Base-by-base conservation (phyloP, 2,113 vertebrate species). In the Oreochromis niloticus region DNA sequence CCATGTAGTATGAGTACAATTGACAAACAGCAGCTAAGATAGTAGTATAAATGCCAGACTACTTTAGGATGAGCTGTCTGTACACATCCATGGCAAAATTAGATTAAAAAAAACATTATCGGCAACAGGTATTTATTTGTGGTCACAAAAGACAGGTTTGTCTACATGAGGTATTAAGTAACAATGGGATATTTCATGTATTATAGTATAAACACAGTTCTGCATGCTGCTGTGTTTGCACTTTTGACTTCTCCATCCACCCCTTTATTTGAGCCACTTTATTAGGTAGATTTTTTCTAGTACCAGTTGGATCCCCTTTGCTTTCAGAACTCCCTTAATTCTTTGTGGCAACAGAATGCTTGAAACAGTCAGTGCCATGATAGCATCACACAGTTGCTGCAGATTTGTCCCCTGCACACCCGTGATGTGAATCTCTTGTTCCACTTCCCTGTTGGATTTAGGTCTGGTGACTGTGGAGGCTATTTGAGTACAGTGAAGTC, bases 251-350 rank as follows among this genome's bases (percentile, higher is more conserved):
- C 78, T 48, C 66, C 80, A 85, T 81, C 36, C 79, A 59, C 61
- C 41, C 66, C 52, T 87, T 91, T 79, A 71, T 90, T 86, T 87
- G 87, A 87, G 6, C 14, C 41, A 48, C 22, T 73, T 73, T 48
- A 30, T 75, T 11, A 17, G 22, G 68, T 27, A 48, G 4, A 13
- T 22, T 39, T 68, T 27, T 11, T 48, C 41, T 48, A 2, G 14
- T 30, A 75, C 68, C 24, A 48, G 24, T 30, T 75, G 41, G 68
- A 73, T 46, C 2, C 22, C 41, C 13, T 73, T 46, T 10, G 13
- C 41, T 46, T 48, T 1, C 68, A 75, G 68, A 75, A 75, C 68
- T 75, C 9, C 4, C 14, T 73, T 27, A 30, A 71, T 71, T 16
- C 66, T 71, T 43, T 24, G 39, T 43, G 36, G 1, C n/a, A 71